These are phyloP conservation scores for Hoplodrina ambigua DNA, from an alignment of 2,888 invertebrate species.

Conservation along the genomic window DNA sequence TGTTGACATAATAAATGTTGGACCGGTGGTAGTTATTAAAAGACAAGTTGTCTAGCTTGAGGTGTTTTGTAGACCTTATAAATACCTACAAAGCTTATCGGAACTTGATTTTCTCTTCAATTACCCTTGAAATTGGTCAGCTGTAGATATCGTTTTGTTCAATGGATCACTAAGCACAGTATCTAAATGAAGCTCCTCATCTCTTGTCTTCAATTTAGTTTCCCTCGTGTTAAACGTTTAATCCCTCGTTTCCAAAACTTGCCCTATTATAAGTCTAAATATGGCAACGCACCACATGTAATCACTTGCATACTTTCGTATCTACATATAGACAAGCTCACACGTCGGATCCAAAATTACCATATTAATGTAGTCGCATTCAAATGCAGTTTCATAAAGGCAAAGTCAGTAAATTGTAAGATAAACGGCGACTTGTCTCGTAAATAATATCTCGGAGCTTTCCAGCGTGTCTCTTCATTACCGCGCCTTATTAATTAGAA, in stretches of 20 bases:
- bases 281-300: slow-evolving; percentile 24
- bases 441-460: slow-evolving; percentile 59
- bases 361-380: slow-evolving; percentile 58
- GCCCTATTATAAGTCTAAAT: slow-evolving; percentile 27
- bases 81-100: background rate
- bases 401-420: slow-evolving; percentile 55
- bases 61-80: too few species aligned
- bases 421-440: slow-evolving; percentile 49
- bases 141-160: background rate
- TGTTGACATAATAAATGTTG: slow-evolving; percentile 18
- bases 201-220: background rate
- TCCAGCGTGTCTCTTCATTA: slow-evolving; percentile 61
- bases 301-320: slow-evolving; percentile 34
- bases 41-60: background rate
- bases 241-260: slow-evolving; percentile 24
- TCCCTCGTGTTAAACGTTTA: background rate
- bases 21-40: background rate
- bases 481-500: slow-evolving; percentile 59
- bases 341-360: slow-evolving; percentile 55
- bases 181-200: background rate
- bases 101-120: background rate
- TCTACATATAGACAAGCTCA: slow-evolving; percentile 58
- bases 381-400: slow-evolving; percentile 53
- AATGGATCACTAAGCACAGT: background rate
- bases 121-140: background rate